Evolutionary conservation across 2,113 vertebrate genomes (phyloP).

Genomic region (Callipepla squamata): DNA sequence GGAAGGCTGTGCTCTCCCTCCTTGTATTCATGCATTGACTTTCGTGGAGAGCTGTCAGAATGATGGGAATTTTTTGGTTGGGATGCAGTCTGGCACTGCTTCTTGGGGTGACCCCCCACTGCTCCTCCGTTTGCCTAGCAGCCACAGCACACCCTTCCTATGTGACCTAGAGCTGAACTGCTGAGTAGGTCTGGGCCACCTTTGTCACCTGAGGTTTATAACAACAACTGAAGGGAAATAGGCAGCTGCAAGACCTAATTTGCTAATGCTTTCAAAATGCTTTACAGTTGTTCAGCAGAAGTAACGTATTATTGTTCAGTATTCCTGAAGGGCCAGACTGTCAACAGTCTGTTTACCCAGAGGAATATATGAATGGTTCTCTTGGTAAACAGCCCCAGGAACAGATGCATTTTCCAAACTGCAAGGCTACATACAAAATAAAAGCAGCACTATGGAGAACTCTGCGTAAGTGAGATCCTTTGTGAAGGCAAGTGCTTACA

Average conservation of each 20-base stretch:
- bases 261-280: slow-evolving; percentile 11
- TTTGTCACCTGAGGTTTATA: not conserved
- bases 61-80: not conserved
- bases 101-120: not conserved
- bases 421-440: not conserved
- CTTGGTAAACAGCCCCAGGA: not conserved
- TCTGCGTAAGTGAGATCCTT: not conserved
- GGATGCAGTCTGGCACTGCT: not conserved
- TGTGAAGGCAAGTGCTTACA: not conserved
- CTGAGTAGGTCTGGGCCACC: not conserved
- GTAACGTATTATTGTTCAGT: slow-evolving; percentile 1
- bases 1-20: not conserved
- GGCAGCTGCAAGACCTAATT: slow-evolving; percentile 15
- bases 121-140: not conserved
- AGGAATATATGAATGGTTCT: slow-evolving; percentile 5
- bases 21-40: fast-evolving
- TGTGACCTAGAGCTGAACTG: not conserved
- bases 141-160: not conserved
- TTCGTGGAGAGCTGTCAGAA: not conserved
- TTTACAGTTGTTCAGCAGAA: not conserved
- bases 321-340: slow-evolving; percentile 46
- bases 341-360: slow-evolving; percentile 26
- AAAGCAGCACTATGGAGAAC: not conserved
- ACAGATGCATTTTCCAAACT: not conserved
- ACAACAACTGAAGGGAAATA: not conserved